Evolutionary conservation across 53 echinoderm and acorn worm species (phyloP), one percentile per base, ranked within the genome.

Genomic region (Apostichopus leukothele): DNA sequence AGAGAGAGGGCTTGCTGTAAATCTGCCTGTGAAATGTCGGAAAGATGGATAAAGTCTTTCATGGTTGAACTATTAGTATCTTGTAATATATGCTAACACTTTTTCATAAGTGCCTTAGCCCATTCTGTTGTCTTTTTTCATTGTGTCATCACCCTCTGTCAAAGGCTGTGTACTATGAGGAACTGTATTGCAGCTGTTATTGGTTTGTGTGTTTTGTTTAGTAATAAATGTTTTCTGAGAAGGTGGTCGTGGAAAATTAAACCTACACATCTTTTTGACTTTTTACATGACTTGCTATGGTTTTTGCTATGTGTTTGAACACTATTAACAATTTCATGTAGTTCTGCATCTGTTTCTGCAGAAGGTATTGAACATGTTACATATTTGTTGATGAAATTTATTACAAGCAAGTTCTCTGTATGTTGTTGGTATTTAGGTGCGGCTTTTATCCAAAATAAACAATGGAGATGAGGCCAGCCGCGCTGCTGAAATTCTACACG

Each of bases 241-340:
- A 18, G 83, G 59, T 83, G 83, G 61, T 60, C n/a, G 18, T 3
- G 83, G 61, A 59, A 83, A 60, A 23, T 60, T 83, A 23, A 21
- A 83, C 5, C 61, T n/a, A 20, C 83, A 60, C 23, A 22, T 9
- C 8, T 57, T 60, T 19, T 20, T 83, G 60, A 25, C 9, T 93
- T 95, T 73, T 0, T 74, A 51, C 93, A 89, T 7, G 91, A 86
- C 71, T 91, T 93, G 4, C 92, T 57, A 10, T 83, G 83, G 8
- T 20, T 83, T 23, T 20, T 83, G 7, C 83, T 83, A 25, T 83
- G 83, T 5, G 20, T 60, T 25, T 60, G 83, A 5, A 83, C 83
- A 61, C 19, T 60, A 19, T 20, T 1, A 1, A 83, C 63, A 16
- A 60, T 83, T 54, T 60, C 39, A 83, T 83, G 19, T 3, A 61